Evolutionary conservation across 1,140 invertebrate genomes (phyloP), one percentile per base, ranked within the genome.

Genomic region (Hirudo medicinalis): DNA sequence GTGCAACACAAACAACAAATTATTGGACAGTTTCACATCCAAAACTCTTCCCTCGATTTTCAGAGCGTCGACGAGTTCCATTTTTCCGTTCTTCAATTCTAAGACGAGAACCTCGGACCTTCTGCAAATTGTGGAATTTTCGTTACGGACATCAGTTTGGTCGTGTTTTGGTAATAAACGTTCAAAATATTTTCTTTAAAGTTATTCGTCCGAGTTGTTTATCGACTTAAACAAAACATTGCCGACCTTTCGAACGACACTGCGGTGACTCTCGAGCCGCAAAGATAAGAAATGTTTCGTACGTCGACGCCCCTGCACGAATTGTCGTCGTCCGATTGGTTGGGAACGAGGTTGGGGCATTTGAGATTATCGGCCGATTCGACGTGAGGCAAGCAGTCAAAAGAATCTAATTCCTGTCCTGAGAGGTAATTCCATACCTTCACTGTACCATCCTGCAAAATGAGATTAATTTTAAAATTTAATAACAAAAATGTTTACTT

Each of bases 361-460:
- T 49, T 49, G 9, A 17, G 0, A 9, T 11, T 9, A n/a, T 25
- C 29, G 5, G 6, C 13, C 29, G 57, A 63, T 32, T 63, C 22
- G 29, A 25, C 57, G 57, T 63, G 57, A 22, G 22, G 22, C 19
- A 63, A 63, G 19, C 29, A 63, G 11, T 63, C 57, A 11, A 63
- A 63, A 11, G 57, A 63, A 32, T 63, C 57, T 6, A 71, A 55
- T 55, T 60, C 54, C 32, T n/a, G 54, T 29, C 70, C 70, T 29
- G n/a, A 25, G n/a, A 57, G 54, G 32, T 71, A 71, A 55, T 71
- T 36, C 71, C 71, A 72, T 2, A 68, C 25, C 36, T 36, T 72
- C 32, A 72, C 20, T 3, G 60, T 67, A 32, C 71, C 71, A 54
- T 72, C 71, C 69, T 70, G 49, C 0, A 22, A 69, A 29, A 40